Percentiles rank a stretch among this genome's conserved stretches.
Conservation (phyloP, 2,113 vertebrate genomes). For the Colistium nudipinnis region DNA sequence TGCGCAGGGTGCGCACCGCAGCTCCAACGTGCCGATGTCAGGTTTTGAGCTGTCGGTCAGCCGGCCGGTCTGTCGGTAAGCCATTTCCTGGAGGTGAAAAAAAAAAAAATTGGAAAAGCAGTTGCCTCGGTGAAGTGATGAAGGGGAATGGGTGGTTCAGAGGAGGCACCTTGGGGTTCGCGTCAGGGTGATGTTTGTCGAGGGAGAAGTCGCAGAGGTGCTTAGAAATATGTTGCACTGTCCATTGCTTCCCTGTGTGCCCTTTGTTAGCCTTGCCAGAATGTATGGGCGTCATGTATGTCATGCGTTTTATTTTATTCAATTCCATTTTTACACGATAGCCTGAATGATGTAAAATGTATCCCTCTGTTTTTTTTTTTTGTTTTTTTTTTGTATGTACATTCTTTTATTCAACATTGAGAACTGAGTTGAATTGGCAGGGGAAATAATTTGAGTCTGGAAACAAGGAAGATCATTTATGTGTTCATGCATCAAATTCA, state of each 20-base stretch:
- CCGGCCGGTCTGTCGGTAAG: conserved; percentile 41
- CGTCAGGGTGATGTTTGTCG: conserved; percentile 19
- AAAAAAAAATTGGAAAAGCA: conserved; percentile 55
- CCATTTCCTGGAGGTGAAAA: conserved; percentile 63
- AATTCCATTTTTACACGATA: too few species aligned
- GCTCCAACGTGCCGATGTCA: conserved; percentile 16
- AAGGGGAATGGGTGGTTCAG: conserved; percentile 21
- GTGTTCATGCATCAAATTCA: not conserved
- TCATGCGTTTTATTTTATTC: too few species aligned
- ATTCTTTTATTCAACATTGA: too few species aligned
- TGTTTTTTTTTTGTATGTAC: too few species aligned
- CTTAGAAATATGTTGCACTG: not conserved
- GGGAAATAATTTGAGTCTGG: too few species aligned
- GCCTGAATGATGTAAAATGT: too few species aligned
- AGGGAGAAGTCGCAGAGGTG: not conserved
- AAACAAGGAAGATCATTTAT: not conserved
- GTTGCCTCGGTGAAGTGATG: conserved; percentile 33
- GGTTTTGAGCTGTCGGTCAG: conserved; percentile 36
- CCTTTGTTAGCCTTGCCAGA: not conserved
- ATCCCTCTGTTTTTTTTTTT: too few species aligned
- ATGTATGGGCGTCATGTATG: too few species aligned
- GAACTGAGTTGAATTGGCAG: too few species aligned
- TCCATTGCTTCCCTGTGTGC: not conserved
- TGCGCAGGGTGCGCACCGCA: conserved; percentile 22
- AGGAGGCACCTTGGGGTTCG: conserved; percentile 6